Base-by-base conservation (phyloP, 2,888 invertebrate species). In the Brachypalpus laphriformis region DNA sequence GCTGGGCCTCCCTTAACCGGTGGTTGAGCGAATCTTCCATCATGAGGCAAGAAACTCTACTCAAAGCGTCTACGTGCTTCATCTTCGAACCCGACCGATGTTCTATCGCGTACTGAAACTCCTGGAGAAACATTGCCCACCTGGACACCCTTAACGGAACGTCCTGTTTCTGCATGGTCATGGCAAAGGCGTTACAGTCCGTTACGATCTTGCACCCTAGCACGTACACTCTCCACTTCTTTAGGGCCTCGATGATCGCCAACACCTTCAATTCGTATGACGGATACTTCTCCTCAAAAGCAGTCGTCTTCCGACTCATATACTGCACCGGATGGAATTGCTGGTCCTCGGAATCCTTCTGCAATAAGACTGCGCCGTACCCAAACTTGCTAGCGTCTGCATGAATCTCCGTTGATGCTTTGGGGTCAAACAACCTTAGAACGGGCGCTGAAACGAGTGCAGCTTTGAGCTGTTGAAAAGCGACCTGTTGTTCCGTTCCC, bases 341-440 rank as follows among this genome's bases (percentile, higher is more conserved):
- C 4, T 34, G 78, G 16, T 87, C 87, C 3, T 86, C 68, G 0
- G 63, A 8, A 14, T 78, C 70, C 47, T 72, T 87, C 61, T 90
- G 89, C 4, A 90, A 14, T n/a, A 90, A 49, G 0, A 89, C 74
- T 0, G 88, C 89, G 4, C 88, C 89, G 63, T 87, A 89, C 0
- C 90, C 89, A 45, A 81, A 65, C 16, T 45, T 63, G 14, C 65
- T 49, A 0, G 47, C 47, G n/a, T 65, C 49, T 1, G 65, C 4
- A 5, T 40, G 14, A 14, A 40, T 40, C 14, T 40, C 40, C 14
- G 40, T 40, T 2, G 9, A 1, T 1, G 40, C 40, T 5, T 14
- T 40, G 6, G 40, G 40, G 14, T 40, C 5, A 14, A 40, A 40
- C 6, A 14, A 5, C 40, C 14, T 40, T 4, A 40, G 14, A 4